Evolutionary conservation across 2,113 vertebrate genomes (phyloP), one percentile per base, ranked within the genome.

Genomic region (Crotalus tigris): DNA sequence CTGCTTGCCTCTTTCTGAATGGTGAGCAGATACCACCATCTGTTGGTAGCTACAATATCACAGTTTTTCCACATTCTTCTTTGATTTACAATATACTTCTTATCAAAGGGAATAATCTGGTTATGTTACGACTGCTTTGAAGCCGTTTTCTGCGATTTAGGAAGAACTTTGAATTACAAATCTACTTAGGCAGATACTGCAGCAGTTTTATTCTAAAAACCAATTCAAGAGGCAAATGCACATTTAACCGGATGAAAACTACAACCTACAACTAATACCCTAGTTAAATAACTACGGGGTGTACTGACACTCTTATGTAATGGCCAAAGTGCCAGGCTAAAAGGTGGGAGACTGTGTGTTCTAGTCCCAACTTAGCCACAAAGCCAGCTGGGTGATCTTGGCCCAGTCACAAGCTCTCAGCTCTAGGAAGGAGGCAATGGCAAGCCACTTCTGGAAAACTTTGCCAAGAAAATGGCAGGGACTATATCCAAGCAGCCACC

Each of bases 11-110:
- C 2, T 87, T 53, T 33, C 58, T 23, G 46, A 97, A 96, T 4
- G 90, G 91, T 96, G 96, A 95, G 81, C 33, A 92, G 95, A 97
- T 91, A 96, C 96, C 94, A 96, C 98, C 97, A 97, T 92, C 98
- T 97, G 93, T 92, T 61, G 98, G 97, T 94, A 64, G 51, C 24
- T 44, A 64, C 6, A 51, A 64, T 6, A 51, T 26, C 64, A 87
- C 91, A 96, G 24, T 90, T 29, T 26, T 1, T 87, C 24, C 15
- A 54, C 7, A n/a, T 88, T 39, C 29, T 90, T 29, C 15, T 33
- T 54, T 64, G 8, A 69, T 92, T 59, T 86, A 17, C 17, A 87
- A 13, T 5, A 0, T 0, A 49, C 26, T 0, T 81, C 75, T 21
- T 0, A 0, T 0, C 3, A 1, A 61, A 17, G 0, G 29, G 0